Conservation (phyloP, 1,140 invertebrate species). For the Oreohelix idahoensis region DNA sequence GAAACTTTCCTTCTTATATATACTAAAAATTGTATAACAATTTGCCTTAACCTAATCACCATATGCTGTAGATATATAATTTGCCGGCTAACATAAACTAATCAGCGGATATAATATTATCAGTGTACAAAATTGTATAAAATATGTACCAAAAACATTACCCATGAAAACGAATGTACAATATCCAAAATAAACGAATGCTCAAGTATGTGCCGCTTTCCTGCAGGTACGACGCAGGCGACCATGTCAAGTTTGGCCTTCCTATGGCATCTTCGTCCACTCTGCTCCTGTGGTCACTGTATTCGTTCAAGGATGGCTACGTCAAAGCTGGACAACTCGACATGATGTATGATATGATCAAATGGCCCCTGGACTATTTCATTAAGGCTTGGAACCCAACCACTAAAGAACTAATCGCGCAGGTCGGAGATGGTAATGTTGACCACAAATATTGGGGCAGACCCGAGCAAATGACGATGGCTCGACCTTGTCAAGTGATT, state of each 20-base stretch:
- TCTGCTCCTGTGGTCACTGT: background rate
- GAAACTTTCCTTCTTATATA: too few relatives aligned
- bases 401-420: background rate
- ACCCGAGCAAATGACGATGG: constrained; percentile 62
- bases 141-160: too few relatives aligned
- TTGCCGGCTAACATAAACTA: too few relatives aligned
- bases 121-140: too few relatives aligned
- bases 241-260: constrained; percentile 52
- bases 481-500: constrained; percentile 69
- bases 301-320: background rate
- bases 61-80: too few relatives aligned
- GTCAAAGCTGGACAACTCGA: background rate
- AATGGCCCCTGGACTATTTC: background rate
- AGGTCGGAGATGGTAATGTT: constrained; percentile 50
- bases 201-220: too few relatives aligned
- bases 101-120: too few relatives aligned
- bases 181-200: too few relatives aligned
- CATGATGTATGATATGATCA: background rate
- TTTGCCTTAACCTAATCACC: too few relatives aligned
- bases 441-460: constrained; percentile 63
- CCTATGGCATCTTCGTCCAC: background rate
- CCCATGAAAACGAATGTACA: too few relatives aligned
- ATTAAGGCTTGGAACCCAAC: background rate
- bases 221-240: constrained; percentile 75
- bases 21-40: too few relatives aligned